phyloP scores from a whole-genome alignment of 2,797 vertebrate species.

The Acanthornis magna region DNA sequence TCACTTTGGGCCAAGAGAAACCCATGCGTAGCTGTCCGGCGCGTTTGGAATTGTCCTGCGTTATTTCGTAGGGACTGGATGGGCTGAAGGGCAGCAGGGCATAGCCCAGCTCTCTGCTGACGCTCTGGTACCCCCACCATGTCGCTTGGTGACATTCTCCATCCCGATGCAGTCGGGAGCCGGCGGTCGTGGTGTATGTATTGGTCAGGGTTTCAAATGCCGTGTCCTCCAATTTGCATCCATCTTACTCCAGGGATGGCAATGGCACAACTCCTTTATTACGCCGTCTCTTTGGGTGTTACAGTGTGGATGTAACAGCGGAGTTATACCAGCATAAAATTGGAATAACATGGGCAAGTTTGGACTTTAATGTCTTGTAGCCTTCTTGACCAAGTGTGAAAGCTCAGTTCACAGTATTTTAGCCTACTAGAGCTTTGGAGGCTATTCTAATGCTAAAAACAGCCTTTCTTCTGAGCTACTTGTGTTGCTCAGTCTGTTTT shows the following conservation, averaged over 20 bases:
- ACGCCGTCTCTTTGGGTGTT: too few relatives aligned
- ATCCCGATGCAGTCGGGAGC: neutral
- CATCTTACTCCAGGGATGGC: neutral
- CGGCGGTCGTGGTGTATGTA: fast-evolving
- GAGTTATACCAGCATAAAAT: neutral
- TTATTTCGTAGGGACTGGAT: neutral
- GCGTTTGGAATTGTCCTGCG: neutral
- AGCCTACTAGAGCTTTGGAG: neutral
- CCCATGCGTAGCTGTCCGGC: neutral
- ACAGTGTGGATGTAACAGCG: neutral
- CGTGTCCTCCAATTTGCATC: neutral
- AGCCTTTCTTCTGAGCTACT: neutral
- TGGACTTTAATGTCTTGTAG: neutral
- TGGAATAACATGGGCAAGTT: neutral
- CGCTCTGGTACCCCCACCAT: neutral
- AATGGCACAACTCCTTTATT: neutral
- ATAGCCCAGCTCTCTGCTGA: neutral
- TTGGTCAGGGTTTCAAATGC: neutral
- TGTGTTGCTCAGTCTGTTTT: neutral
- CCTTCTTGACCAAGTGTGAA: neutral
- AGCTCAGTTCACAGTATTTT: neutral
- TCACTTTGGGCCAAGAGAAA: neutral
- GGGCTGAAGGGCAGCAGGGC: neutral
- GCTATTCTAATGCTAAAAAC: neutral
- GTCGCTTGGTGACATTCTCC: neutral